Conservation (phyloP, 2,888 invertebrate genomes). For the Proisotoma minuta region DNA sequence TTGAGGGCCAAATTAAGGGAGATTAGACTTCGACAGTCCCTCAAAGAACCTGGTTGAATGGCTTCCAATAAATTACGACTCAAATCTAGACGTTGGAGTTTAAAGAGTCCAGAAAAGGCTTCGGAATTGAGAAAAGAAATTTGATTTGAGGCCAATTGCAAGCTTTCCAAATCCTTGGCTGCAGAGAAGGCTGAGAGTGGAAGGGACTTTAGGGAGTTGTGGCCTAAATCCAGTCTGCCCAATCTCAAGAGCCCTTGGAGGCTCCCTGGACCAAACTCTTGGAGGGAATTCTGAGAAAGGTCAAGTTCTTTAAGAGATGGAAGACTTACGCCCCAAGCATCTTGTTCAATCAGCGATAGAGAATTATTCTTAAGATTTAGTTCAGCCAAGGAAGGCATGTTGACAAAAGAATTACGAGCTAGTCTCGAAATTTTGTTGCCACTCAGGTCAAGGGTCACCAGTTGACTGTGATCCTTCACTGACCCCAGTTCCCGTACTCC, state of each 20-base stretch:
- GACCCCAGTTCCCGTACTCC: conserved; percentile 70
- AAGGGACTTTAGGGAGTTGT: conserved; percentile 46
- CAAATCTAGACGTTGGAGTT: conserved; percentile 69
- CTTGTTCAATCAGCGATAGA: conserved; percentile 59
- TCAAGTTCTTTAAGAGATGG: conserved; percentile 62
- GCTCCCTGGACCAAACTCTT: conserved; percentile 54
- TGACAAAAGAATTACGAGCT: conserved; percentile 72
- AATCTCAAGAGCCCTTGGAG: conserved; percentile 46
- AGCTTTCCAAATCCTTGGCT: conserved; percentile 46
- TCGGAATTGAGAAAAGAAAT: conserved; percentile 66
- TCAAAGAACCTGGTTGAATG: conserved; percentile 71
- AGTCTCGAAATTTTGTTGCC: conserved; percentile 70
- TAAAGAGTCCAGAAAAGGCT: conserved; percentile 66
- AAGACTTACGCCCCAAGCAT: conserved; percentile 43
- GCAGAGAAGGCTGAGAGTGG: conserved; percentile 18
- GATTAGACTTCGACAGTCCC: conserved; percentile 68
- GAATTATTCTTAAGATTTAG: conserved; percentile 78
- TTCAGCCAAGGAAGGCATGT: conserved; percentile 77
- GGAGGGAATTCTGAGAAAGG: conserved; percentile 69
- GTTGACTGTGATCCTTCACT: conserved; percentile 69
- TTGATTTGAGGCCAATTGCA: conserved; percentile 72
- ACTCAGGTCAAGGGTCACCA: conserved; percentile 75
- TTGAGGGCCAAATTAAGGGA: conserved; percentile 67
- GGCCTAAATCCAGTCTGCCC: conserved; percentile 46
- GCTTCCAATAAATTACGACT: conserved; percentile 68